A percentile compares a stretch with the other conserved stretches of the same genome.
phyloP scores from a whole-genome alignment of 64 coral and sea anemone species.

The Anthopleura sola region DNA sequence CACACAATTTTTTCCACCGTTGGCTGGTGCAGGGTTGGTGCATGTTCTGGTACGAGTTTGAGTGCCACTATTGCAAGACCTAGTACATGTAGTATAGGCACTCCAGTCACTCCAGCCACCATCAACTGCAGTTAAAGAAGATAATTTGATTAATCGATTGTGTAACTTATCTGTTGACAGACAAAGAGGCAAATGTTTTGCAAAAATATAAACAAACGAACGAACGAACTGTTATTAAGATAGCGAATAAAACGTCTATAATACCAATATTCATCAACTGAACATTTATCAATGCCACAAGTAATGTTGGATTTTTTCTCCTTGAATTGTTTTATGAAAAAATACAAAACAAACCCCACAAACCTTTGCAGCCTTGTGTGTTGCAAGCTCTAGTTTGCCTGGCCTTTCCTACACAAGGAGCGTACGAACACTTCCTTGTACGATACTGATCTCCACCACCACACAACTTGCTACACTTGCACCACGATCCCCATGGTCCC shows the following conservation, averaged over 20 bases:
- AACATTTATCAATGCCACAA: too few species aligned
- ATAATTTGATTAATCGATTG: not conserved
- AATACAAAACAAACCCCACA: not conserved
- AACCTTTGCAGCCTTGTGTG: not conserved
- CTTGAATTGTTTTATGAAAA: not conserved
- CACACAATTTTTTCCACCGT: not conserved
- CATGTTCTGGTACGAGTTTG: slow-evolving; percentile 16
- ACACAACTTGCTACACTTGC: not conserved
- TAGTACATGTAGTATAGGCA: slow-evolving; percentile 1
- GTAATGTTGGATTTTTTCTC: too few species aligned
- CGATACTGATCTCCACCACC: not conserved
- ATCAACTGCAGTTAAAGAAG: slow-evolving; percentile 1
- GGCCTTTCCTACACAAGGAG: not conserved
- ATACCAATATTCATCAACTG: too few species aligned
- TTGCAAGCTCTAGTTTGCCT: not conserved
- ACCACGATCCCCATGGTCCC: not conserved
- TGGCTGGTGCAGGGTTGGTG: slow-evolving; percentile 13
- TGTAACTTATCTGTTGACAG: too few species aligned
- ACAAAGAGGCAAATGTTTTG: too few species aligned
- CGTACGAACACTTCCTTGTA: not conserved
- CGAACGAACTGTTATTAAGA: too few species aligned
- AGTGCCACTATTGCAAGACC: slow-evolving; percentile 22
- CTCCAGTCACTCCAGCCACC: slow-evolving; percentile 1
- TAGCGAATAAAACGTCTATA: too few species aligned
- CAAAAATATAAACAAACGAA: too few species aligned